Base-by-base conservation (phyloP, 2,113 vertebrate species). In the Notothenia rossii region DNA sequence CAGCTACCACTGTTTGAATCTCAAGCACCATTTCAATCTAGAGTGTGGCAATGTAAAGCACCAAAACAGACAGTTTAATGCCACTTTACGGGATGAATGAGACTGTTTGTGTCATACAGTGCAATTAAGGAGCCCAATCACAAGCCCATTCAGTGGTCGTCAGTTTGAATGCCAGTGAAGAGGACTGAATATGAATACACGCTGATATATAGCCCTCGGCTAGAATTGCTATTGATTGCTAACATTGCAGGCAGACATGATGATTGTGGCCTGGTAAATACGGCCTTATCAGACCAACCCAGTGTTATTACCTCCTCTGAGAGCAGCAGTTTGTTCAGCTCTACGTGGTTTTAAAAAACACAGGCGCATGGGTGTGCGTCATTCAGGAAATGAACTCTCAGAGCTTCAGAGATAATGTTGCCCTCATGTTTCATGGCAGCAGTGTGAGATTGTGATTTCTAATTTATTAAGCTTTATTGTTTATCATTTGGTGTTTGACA, bases 201-300 rank as follows among this genome's bases (percentile, higher is more conserved):
- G 71, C 45, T 60, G 43, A 75, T 58, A 8, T 3, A 3, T 36
- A 20, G 58, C 68, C 72, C 55, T 55, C 1, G 1, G 70, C 72
- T 70, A 48, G 77, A 78, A 89, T 84, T 49, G 60, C 50, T 86
- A 89, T 89, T 83, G 86, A 91, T 91, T 81, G 51, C 48, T 59
- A 78, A 64, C 45, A 36, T 62, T 40, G 62, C 69, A 64, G 71
- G 68, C 17, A 36, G 60, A 40, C 22, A 45, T 74, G 9, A 72
- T 29, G 69, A 79, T 50, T 5, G 63, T 48, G 53, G 72, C 15
- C 56, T 14, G 33, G 69, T n/a, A n/a, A 40, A 60, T 43, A 9
- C 1, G 18, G 58, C 15, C 67, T 80, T 62, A 78, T 73, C 45
- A 18, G 60, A 40, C 49, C n/a, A 29, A 18, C 61, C 13, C 9